Evolutionary conservation across 2,113 vertebrate species (phyloP), one percentile per base, ranked within the genome.

Genomic region (Embiotoca jacksoni): DNA sequence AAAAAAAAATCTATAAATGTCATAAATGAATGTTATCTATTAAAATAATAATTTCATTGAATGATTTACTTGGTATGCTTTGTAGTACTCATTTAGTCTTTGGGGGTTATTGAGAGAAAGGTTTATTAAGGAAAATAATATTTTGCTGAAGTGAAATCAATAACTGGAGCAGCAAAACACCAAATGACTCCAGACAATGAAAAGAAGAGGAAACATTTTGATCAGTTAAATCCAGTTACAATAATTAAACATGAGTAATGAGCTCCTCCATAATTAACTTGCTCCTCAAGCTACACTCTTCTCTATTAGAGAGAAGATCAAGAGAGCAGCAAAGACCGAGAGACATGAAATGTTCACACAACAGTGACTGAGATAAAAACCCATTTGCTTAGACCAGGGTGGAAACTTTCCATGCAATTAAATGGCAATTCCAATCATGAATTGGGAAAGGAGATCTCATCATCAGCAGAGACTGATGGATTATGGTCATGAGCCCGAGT

Each of bases 231-330:
- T 85, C 81, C 69, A 74, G 56, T 59, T 75, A 71, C 78, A 87
- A 73, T 88, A 82, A 87, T 91, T 86, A 88, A 88, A 89, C 84
- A 76, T 73, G 71, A 86, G 72, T 83, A 88, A 88, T 89, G 76
- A 91, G 88, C 82, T 78, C 50, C 58, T 67, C 63, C 75, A 82
- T 92, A 89, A 91, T 91, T 84, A 90, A 83, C 80, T 74, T 70
- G 64, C 67, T 87, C 81, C 76, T 70, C 57, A 44, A 86, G 73
- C 80, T 78, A 73, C 33, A 44, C 41, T 75, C 72, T 71, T 75
- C 72, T 81, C 55, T 72, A 57, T 82, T 73, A 81, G 60, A 74
- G 64, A 68, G 52, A 63, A 53, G 76, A 92, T 82, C 70, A 82
- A 69, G 77, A 82, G 62, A 78, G 49, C 70, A 63, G 54, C 72